phyloP scores from a whole-genome alignment of 2,888 invertebrate species.

The Tenthredo distinguenda region DNA sequence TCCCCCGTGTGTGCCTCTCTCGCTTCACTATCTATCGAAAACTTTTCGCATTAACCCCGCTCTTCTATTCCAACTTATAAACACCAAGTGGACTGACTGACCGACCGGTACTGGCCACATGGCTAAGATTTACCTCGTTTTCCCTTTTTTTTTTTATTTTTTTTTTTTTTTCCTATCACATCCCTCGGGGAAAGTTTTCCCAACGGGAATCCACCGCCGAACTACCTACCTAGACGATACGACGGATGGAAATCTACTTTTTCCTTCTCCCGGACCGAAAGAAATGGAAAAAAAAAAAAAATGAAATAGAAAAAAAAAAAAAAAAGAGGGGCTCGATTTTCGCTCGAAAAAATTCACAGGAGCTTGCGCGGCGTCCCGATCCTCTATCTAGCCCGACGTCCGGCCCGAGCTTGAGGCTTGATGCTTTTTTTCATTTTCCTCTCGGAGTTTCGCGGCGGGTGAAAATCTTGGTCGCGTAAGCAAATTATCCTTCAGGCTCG shows the following conservation, averaged over 20 bases:
- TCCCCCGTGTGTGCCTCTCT: neutral
- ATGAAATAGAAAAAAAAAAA: too few species aligned
- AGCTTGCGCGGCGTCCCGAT: too few species aligned
- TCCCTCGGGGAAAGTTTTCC: neutral
- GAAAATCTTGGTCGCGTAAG: constrained; percentile 49
- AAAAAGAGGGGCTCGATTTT: neutral
- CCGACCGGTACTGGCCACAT: neutral
- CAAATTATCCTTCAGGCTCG: constrained; percentile 36
- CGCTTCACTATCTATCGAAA: neutral
- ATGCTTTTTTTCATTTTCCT: neutral
- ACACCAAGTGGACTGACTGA: constrained; percentile 24
- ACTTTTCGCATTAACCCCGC: constrained; percentile 33
- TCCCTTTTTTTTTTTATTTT: neutral
- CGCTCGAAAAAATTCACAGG: neutral
- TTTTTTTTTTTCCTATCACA: neutral
- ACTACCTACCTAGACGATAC: too few species aligned
- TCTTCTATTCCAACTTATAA: constrained; percentile 15
- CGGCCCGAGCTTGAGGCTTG: neutral
- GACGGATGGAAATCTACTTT: too few species aligned
- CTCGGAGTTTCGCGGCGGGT: neutral
- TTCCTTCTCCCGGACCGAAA: too few species aligned
- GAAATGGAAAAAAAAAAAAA: too few species aligned
- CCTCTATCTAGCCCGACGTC: neutral
- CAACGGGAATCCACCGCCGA: too few species aligned
- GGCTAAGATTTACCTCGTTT: neutral